These are phyloP conservation scores for Pyrocephalus nanus DNA, from an alignment of 2,797 vertebrate genomes.

Conservation along the genomic window DNA sequence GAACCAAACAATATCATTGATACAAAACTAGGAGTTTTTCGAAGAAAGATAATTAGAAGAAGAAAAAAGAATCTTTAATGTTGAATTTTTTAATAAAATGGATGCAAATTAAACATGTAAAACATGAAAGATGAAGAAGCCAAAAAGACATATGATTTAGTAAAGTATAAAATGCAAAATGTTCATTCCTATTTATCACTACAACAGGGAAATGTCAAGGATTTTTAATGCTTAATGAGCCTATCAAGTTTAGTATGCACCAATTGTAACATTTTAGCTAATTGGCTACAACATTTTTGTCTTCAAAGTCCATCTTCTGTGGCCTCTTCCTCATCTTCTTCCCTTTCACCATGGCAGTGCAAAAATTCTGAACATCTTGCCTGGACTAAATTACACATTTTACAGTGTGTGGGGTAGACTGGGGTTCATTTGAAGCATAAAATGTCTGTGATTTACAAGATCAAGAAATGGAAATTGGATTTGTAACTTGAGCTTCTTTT, in stretches of 20 bases:
- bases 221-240: slow-evolving; percentile 85
- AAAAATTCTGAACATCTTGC: slow-evolving; percentile 26
- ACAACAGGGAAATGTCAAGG: slow-evolving; percentile 79
- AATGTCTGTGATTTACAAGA: not conserved
- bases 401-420: not conserved
- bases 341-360: not conserved
- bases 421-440: not conserved
- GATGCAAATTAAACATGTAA: not conserved
- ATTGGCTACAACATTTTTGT: slow-evolving; percentile 78
- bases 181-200: slow-evolving; percentile 62
- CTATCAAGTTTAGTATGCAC: slow-evolving; percentile 74
- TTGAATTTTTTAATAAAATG: not conserved
- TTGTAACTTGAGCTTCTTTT: not conserved
- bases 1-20: slow-evolving; percentile 50
- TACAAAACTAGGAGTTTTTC: slow-evolving; percentile 47
- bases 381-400: not conserved
- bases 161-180: slow-evolving; percentile 39
- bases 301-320: slow-evolving; percentile 68
- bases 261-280: slow-evolving; percentile 84
- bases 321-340: not conserved
- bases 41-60: not conserved
- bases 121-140: not conserved
- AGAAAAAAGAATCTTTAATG: not conserved
- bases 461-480: not conserved
- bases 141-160: not conserved